Conservation (phyloP, 37 sponge, comb jelly and placozoan genomes). For the Cliona cf. orientalis region DNA sequence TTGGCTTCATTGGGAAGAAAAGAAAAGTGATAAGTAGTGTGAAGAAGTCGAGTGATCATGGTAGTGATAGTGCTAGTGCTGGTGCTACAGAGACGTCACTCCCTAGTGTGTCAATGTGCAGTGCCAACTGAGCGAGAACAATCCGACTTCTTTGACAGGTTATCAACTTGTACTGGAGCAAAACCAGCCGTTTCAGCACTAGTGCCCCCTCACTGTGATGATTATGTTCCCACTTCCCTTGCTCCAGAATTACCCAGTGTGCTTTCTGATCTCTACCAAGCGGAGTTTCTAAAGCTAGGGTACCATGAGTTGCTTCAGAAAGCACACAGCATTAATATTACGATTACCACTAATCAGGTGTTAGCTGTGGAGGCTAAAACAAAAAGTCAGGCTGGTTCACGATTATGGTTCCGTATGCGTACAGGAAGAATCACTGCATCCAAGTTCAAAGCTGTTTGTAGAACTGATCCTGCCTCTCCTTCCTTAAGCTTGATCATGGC, state of each 20-base stretch:
- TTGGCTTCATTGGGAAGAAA: conserved; percentile 52
- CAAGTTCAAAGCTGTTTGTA: too few species aligned
- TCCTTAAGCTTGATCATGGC: conserved; percentile 49
- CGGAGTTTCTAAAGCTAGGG: conserved; percentile 1
- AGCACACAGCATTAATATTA: not conserved
- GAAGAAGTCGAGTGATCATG: not conserved
- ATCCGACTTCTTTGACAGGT: not conserved
- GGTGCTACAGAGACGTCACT: not conserved
- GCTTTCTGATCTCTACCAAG: conserved; percentile 25
- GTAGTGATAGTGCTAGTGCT: not conserved
- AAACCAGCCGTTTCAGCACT: conserved; percentile 60
- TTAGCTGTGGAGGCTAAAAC: conserved; percentile 34
- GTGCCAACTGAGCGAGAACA: not conserved
- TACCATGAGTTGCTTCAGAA: conserved; percentile 32
- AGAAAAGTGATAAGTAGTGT: not conserved
- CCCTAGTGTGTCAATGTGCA: not conserved
- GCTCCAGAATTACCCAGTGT: conserved; percentile 14
- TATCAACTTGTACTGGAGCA: not conserved
- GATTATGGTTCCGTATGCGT: conserved; percentile 53
- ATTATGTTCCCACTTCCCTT: conserved; percentile 26
- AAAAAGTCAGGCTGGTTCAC: conserved; percentile 43
- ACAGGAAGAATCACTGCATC: conserved; percentile 76
- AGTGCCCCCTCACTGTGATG: conserved; percentile 16
- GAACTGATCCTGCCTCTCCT: too few species aligned
- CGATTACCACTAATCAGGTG: conserved; percentile 12